Evolutionary conservation across 92 coral and sea anemone species (phyloP).

Genomic region (Umimayanthus chanpuru): DNA sequence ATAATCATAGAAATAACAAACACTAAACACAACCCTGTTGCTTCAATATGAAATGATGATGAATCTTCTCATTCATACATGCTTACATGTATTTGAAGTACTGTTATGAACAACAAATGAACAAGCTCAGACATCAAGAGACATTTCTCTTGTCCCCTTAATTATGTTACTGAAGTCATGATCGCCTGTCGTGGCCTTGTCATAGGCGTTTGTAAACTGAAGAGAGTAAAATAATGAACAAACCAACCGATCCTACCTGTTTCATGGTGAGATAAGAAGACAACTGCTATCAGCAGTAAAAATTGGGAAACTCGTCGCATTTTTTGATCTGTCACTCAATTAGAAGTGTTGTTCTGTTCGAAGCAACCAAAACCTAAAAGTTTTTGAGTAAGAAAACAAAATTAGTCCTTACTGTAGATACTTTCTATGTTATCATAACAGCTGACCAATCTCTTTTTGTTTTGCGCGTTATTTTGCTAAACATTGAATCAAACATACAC

Average conservation of each 20-base stretch:
- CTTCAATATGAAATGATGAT: not conserved
- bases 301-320: constrained; percentile 1
- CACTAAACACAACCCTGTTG: not conserved
- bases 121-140: too few relatives aligned
- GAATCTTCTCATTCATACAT: not conserved
- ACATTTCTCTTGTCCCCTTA: not conserved
- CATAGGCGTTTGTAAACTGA: not conserved
- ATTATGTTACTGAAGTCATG: not conserved
- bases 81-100: not conserved
- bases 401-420: constrained; percentile 4
- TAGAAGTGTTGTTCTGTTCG: not conserved
- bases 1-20: not conserved
- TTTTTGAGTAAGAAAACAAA: constrained; percentile 14
- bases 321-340: not conserved
- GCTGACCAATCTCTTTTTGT: constrained; percentile 7
- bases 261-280: not conserved
- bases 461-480: constrained; percentile 4
- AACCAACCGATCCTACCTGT: constrained; percentile 25
- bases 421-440: constrained; percentile 2
- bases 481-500: constrained; percentile 22
- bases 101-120: too few relatives aligned
- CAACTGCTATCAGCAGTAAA: not conserved
- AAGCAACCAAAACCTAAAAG: not conserved
- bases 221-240: not conserved
- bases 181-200: not conserved